Conservation (phyloP, 2,797 vertebrate genomes). For the Danio choprae region DNA sequence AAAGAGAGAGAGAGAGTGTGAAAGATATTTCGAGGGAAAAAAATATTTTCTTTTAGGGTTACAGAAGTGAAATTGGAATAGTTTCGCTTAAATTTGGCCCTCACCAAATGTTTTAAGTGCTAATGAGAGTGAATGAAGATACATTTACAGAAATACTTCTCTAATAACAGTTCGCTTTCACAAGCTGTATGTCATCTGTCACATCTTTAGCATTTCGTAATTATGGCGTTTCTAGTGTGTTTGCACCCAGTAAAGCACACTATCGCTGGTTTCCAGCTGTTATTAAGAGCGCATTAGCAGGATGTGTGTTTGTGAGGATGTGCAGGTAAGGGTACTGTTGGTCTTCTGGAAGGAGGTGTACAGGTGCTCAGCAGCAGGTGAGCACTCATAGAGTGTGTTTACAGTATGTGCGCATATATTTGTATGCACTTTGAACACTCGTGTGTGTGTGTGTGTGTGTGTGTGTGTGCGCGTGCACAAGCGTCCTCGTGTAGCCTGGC, state of each 20-base stretch:
- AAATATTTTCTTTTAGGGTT: slow-evolving; percentile 71
- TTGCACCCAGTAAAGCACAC: slow-evolving; percentile 55
- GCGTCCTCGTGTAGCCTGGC: slow-evolving; percentile 42
- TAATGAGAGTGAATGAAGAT: slow-evolving; percentile 65
- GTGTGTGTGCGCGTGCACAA: slow-evolving; percentile 38
- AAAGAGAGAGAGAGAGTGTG: slow-evolving; percentile 64
- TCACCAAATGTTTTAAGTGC: slow-evolving; percentile 60
- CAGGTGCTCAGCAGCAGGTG: slow-evolving; percentile 36
- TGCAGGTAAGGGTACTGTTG: slow-evolving; percentile 5
- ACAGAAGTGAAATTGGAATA: slow-evolving; percentile 69
- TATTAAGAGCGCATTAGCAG: slow-evolving; percentile 16
- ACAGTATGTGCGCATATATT: slow-evolving; percentile 41
- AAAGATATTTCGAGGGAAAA: slow-evolving; percentile 66
- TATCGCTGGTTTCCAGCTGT: slow-evolving; percentile 56
- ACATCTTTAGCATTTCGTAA: slow-evolving; percentile 27
- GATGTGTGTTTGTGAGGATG: neutral
- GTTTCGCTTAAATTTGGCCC: slow-evolving; percentile 53
- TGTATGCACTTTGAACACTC: slow-evolving; percentile 22
- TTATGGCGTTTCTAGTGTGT: slow-evolving; percentile 51
- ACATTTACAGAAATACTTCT: slow-evolving; percentile 48
- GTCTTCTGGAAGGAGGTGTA: neutral
- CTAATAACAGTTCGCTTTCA: slow-evolving; percentile 30
- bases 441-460: slow-evolving; percentile 46
- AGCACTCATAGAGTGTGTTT: neutral
- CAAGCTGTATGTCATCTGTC: slow-evolving; percentile 38